A percentile compares a stretch with the other conserved stretches of the same genome.
These are phyloP conservation scores for Linnaemya tessellans DNA, from an alignment of 2,888 invertebrate species.

Conservation along the genomic window DNA sequence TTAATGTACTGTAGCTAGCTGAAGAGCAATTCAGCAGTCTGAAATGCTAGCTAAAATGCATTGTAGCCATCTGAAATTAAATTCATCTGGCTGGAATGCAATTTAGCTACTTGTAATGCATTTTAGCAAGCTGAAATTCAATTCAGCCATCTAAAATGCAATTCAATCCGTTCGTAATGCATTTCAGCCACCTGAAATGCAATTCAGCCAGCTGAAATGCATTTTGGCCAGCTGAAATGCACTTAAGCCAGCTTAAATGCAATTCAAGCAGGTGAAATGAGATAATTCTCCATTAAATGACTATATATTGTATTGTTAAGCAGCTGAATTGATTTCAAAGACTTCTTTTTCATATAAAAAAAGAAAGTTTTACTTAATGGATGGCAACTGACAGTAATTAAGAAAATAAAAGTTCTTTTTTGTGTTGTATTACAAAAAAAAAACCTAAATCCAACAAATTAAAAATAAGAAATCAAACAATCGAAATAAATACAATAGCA, in stretches of 20 bases:
- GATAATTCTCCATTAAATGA: too few relatives aligned
- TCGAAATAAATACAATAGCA: not conserved
- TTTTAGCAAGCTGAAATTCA: too few relatives aligned
- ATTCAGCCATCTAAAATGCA: too few relatives aligned
- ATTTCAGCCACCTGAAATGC: not conserved
- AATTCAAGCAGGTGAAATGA: not conserved
- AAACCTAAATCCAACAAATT: not conserved
- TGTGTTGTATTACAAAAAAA: too few relatives aligned
- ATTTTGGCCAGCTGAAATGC: too few relatives aligned
- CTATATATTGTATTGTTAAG: not conserved
- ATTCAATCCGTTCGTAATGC: too few relatives aligned
- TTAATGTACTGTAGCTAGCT: too few relatives aligned
- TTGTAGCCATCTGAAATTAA: too few relatives aligned
- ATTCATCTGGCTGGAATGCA: too few relatives aligned
- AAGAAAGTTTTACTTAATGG: not conserved
- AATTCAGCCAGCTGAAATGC: not conserved
- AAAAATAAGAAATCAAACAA: not conserved
- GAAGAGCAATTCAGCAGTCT: too few relatives aligned
- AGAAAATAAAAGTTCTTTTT: not conserved
- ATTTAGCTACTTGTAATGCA: too few relatives aligned
- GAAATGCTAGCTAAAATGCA: too few relatives aligned
- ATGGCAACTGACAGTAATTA: not conserved
- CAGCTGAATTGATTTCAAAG: not conserved
- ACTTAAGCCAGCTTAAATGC: not conserved
- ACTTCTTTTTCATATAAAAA: not conserved